Percentiles rank a stretch among this genome's conserved stretches.
Conservation (phyloP, 2,888 invertebrate species). For the Epirrita christyi region DNA sequence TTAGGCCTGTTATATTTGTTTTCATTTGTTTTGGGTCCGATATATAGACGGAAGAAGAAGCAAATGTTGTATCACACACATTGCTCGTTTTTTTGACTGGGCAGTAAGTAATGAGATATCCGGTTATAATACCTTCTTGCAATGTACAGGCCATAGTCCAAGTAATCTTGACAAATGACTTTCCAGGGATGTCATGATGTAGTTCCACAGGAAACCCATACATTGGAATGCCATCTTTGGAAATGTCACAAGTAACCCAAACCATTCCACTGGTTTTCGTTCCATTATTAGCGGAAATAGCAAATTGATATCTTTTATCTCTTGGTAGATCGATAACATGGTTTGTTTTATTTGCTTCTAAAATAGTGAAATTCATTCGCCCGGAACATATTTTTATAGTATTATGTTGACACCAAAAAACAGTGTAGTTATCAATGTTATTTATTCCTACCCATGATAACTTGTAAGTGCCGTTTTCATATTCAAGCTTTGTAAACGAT, state of each 20-base stretch:
- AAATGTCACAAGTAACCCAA: constrained; percentile 90
- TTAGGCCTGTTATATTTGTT: constrained; percentile 86
- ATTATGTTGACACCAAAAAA: constrained; percentile 90
- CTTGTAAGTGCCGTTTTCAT: constrained; percentile 89
- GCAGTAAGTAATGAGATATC: constrained; percentile 91
- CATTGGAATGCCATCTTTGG: constrained; percentile 80
- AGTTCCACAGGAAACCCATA: constrained; percentile 77
- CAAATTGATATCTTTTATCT: constrained; percentile 89
- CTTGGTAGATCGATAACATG: constrained; percentile 85
- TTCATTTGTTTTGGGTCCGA: constrained; percentile 76
- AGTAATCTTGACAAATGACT: constrained; percentile 79
- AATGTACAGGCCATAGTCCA: constrained; percentile 93
- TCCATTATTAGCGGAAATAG: constrained; percentile 90
- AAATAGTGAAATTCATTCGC: constrained; percentile 72
- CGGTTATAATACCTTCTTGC: constrained; percentile 88
- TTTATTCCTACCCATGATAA: constrained; percentile 89
- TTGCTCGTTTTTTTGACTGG: constrained; percentile 82
- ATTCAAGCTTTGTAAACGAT: constrained; percentile 89
- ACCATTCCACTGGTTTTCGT: constrained; percentile 92
- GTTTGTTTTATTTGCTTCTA: constrained; percentile 68
- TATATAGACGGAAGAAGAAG: constrained; percentile 62
- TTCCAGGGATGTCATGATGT: constrained; percentile 65
- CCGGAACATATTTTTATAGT: constrained; percentile 81
- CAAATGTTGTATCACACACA: constrained; percentile 80
- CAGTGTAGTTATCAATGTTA: constrained; percentile 87